Base-by-base conservation (phyloP, 2,888 invertebrate genomes). In the Tetragnatha montana region DNA sequence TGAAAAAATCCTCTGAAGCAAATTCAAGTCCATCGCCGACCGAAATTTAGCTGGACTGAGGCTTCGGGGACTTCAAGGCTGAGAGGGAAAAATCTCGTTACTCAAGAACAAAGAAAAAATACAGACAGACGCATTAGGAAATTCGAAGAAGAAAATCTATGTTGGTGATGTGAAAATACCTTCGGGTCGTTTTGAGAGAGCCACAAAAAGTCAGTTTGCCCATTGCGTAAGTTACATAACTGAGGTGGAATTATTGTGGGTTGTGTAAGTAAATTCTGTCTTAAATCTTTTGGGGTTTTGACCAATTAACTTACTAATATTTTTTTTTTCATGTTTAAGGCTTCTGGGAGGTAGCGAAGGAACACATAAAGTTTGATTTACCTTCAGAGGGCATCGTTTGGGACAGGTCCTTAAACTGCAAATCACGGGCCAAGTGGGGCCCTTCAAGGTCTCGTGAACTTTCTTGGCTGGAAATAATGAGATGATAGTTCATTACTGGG, bases 51-150 rank as follows among this genome's bases (percentile, higher is more conserved):
- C 14, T 17, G 60, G 60, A 6, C 14, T 17, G 50, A 51, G 50
- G 60, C 49, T 4, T 49, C 50, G 50, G 17, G n/a, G 51, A 51
- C 21, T 12, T 82, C 82, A 82, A 82, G 82, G 82, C 51, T 82
- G 79, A 69, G 68, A 7, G 51, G 22, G 73, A 73, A 73, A 74
- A 60, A 60, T 74, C 35, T 51, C 35, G 17, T 82, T 82, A 71
- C 82, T n/a, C 74, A 51, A 82, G 82, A 82, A 82, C 82, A 82
- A 82, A 82, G 82, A 12, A 21, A 51, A 70, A 35, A 73, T 82
- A 35, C 35, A 35, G 82, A 70, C 82, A 73, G 82, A 51, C 35
- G 74, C 73, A 82, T 82, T 82, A 82, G 60, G 49, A 35, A 60
- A 82, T 35, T 60, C 17, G 35, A 51, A 19, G 70, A 8, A 17